A percentile compares a stretch with the other conserved stretches of the same genome.
Conservation (phyloP, 1,140 invertebrate species). For the Dolichoris vasculosae region DNA sequence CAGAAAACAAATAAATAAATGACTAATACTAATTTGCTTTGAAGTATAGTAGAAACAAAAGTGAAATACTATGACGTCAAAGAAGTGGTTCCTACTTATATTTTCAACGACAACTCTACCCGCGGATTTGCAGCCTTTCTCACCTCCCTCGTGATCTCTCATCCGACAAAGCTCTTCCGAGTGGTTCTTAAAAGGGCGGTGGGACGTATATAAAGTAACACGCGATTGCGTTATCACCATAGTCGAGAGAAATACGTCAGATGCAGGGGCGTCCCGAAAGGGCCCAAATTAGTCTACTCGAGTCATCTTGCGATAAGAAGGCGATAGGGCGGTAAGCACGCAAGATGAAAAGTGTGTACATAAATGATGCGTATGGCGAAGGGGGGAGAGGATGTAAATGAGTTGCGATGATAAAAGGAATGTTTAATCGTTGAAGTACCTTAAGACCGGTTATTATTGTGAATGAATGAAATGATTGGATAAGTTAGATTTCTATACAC, state of each 20-base stretch:
- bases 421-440: neutral
- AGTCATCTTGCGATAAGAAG: neutral
- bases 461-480: neutral
- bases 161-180: neutral
- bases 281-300: neutral
- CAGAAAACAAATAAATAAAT: too few species aligned
- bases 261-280: neutral
- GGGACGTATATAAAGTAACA: neutral
- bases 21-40: too few species aligned
- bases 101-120: neutral
- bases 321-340: neutral
- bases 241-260: constrained; percentile 10
- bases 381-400: neutral
- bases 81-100: neutral
- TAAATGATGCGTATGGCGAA: neutral
- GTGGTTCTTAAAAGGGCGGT: constrained; percentile 11
- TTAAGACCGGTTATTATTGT: neutral
- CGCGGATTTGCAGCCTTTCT: neutral
- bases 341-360: constrained; percentile 2
- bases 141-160: neutral
- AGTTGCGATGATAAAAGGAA: neutral
- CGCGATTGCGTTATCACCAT: constrained; percentile 18
- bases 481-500: neutral
- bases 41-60: neutral
- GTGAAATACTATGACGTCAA: neutral